Evolutionary conservation across 2,113 vertebrate genomes (phyloP).

Genomic region (Charadrius vociferus): DNA sequence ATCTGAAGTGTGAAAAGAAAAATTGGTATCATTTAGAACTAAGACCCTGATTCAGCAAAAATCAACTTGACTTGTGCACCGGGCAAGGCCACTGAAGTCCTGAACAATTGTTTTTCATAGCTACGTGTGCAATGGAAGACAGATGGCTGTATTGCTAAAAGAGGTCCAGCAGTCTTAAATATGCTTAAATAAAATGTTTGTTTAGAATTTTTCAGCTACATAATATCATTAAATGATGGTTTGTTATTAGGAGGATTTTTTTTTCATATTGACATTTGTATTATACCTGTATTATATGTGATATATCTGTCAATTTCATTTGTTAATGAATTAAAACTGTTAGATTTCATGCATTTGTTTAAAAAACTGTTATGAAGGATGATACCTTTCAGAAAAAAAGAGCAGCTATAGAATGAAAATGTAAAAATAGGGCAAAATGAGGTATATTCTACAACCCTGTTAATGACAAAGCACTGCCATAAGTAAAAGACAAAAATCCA

Average conservation of each 20-base stretch:
- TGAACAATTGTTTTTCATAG: background rate
- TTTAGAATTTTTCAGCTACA: background rate
- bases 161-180: background rate
- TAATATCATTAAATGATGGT: background rate
- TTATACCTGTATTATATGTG: background rate
- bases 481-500: background rate
- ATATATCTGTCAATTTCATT: background rate
- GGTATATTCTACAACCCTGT: background rate
- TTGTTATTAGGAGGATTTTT: background rate
- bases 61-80: background rate
- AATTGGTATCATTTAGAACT: conserved; percentile 38
- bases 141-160: background rate
- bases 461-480: background rate
- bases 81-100: background rate
- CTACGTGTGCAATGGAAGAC: background rate
- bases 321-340: background rate
- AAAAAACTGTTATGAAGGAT: background rate
- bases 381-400: background rate
- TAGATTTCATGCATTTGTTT: background rate
- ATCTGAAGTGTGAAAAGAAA: conserved; percentile 33
- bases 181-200: background rate
- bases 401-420: background rate
- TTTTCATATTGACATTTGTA: background rate
- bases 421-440: background rate
- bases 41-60: conserved; percentile 51